Base-by-base conservation (phyloP, 2,888 invertebrate genomes). In the Pseudococcus viburni region DNA sequence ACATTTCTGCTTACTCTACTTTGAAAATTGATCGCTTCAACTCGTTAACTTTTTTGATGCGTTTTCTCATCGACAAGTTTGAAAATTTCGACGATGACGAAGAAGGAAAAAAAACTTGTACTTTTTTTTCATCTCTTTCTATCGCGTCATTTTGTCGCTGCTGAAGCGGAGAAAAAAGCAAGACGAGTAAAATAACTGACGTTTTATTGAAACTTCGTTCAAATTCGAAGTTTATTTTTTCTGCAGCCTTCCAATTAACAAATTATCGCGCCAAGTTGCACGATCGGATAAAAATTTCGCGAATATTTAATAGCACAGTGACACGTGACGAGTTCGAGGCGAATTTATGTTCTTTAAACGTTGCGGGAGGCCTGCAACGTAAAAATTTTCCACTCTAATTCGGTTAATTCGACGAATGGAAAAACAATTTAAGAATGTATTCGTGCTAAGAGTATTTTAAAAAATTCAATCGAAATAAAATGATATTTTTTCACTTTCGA, bases 371-470 rank as follows among this genome's bases (percentile, higher is more conserved):
- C 26, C 26, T 3, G 3, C 26, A 33, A 33, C 26, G 26, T 33
- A 33, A 33, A 33, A 33, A 19, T 59, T 19, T n/a, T 19, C 9
- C 59, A 9, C 19, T 73, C 33, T 73, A 73, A 73, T 73, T 33
- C 33, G 12, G 33, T 73, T 73, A 73, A 73, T 73, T 33, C 33
- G 15, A 26, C 68, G 15, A 33, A 73, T 73, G 68, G 26, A 33
- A 73, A 59, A 73, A 73, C 68, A 73, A 73, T 73, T 73, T 73
- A 73, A 33, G 68, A 73, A 73, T 73, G 68, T 73, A 73, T 73
- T 73, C 68, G 68, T 73, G 68, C 68, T 33, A 73, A 73, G 33
- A 73, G 68, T 33, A 33, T 73, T 73, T 73, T 73, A 26, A 73
- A 64, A 73, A 73, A 73, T 15, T 12, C 6, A 73, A 73, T 33